Evolutionary conservation across 2,888 invertebrate species (phyloP), one percentile per base, ranked within the genome.

Genomic region (Trichopria drosophilae): DNA sequence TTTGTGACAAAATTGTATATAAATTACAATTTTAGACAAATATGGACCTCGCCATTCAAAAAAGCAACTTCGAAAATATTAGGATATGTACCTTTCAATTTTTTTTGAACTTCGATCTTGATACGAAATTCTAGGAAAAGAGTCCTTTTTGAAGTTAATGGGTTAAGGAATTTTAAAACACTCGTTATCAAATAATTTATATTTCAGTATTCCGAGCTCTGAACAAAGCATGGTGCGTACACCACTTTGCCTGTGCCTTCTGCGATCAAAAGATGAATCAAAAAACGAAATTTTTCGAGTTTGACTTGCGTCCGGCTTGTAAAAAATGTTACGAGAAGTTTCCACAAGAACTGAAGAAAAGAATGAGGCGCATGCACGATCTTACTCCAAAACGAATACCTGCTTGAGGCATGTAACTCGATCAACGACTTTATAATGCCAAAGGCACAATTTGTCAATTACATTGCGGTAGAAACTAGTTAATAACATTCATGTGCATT

Each of bases 151-250:
- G n/a, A n/a, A n/a, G n/a, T n/a, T n/a, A n/a, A n/a, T n/a, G n/a
- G n/a, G n/a, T n/a, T n/a, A n/a, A n/a, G n/a, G 26, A 23, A 13
- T 37, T 15, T 51, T 45, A 58, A n/a, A n/a, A n/a, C n/a, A 59
- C 62, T 50, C n/a, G n/a, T n/a, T n/a, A n/a, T n/a, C n/a, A n/a
- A n/a, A n/a, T n/a, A n/a, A n/a, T n/a, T n/a, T n/a, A n/a, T n/a
- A 52, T 76, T 80, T 23, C 78, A 96, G 96, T 95, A 47, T 98
- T 99, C 78, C 95, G 94, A 57, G 97, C 98, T 28, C 79, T 98
- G 72, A 97, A 98, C 79, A 99, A 99, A 79, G 94, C 96, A 34
- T 99, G 98, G 98, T 99, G 98, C 77, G 93, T 94, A 43, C 91
- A 97, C 75, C 99, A 99, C 78, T 99, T 99, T 77, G 92, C 96